A percentile compares a stretch with the other conserved stretches of the same genome.
phyloP scores from a whole-genome alignment of 2,888 invertebrate species.

The Drosophila tripunctata region DNA sequence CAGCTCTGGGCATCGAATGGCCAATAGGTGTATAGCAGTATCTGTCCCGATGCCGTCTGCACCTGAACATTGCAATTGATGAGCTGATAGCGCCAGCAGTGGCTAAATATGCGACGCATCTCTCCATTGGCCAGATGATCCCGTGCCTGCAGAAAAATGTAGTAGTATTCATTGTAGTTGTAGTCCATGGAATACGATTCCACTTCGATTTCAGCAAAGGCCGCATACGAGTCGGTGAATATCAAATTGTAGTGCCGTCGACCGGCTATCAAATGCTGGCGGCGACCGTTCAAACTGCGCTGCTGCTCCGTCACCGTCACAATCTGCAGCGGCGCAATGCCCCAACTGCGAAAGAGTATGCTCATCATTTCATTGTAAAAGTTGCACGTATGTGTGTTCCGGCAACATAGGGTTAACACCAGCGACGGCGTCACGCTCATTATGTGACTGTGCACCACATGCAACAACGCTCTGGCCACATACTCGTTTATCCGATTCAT shows the following conservation, averaged over 20 bases:
- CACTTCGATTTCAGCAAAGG: slow-evolving; percentile 69
- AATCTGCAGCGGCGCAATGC: slow-evolving; percentile 64
- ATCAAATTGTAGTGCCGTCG: slow-evolving; percentile 62
- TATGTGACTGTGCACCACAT: slow-evolving; percentile 66
- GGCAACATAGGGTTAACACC: slow-evolving; percentile 66
- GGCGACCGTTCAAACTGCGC: slow-evolving; percentile 2
- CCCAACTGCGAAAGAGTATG: slow-evolving; percentile 60
- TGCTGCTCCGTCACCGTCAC: slow-evolving; percentile 59
- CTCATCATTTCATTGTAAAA: slow-evolving; percentile 73
- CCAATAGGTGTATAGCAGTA: slow-evolving; percentile 74
- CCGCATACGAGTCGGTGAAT: slow-evolving; percentile 74
- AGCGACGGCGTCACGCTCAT: slow-evolving; percentile 62
- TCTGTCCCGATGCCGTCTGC: slow-evolving; percentile 66
- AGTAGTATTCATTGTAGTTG: slow-evolving; percentile 74
- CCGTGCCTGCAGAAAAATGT: slow-evolving; percentile 71
- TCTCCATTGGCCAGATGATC: slow-evolving; percentile 55
- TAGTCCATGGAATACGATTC: slow-evolving; percentile 59
- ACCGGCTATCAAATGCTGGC: slow-evolving; percentile 36
- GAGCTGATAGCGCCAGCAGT: slow-evolving; percentile 75
- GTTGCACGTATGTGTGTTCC: slow-evolving; percentile 54
- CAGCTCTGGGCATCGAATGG: slow-evolving; percentile 63
- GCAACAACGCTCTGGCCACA: slow-evolving; percentile 64
- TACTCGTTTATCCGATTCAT: slow-evolving; percentile 58
- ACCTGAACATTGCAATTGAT: slow-evolving; percentile 78
- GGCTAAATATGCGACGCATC: slow-evolving; percentile 70